A percentile compares a stretch with the other conserved stretches of the same genome.
Evolutionary conservation across 2,888 invertebrate species (phyloP).

Genomic region (Strigamia maritima): DNA sequence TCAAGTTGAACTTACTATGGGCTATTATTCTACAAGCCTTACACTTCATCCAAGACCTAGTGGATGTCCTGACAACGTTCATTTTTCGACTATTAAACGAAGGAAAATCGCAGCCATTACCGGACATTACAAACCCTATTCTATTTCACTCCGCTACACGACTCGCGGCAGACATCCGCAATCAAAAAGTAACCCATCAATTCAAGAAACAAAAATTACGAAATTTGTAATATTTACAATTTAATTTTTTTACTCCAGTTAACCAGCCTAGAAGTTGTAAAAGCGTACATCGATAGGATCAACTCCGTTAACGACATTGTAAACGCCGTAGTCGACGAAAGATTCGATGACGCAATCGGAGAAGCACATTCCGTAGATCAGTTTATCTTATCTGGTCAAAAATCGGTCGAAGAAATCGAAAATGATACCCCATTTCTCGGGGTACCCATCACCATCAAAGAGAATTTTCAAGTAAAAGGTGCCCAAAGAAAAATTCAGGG

Average conservation of each 20-base stretch:
- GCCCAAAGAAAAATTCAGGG: no score
- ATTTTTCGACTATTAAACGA: background rate
- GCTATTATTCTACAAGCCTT: background rate
- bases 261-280: slow-evolving; percentile 67
- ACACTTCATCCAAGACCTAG: background rate
- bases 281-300: slow-evolving; percentile 72
- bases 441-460: slow-evolving; percentile 52
- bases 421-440: slow-evolving; percentile 63
- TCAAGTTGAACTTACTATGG: background rate
- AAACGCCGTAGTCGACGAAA: slow-evolving; percentile 78
- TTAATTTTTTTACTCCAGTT: slow-evolving; percentile 56
- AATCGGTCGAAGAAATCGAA: slow-evolving; percentile 63
- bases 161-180: background rate
- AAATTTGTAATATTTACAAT: background rate
- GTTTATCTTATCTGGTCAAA: slow-evolving; percentile 60
- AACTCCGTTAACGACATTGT: slow-evolving; percentile 70
- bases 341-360: slow-evolving; percentile 71
- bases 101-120: background rate
- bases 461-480: slow-evolving; percentile 52
- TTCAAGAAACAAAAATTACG: background rate
- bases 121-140: background rate
- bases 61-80: background rate
- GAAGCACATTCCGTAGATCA: slow-evolving; percentile 74
- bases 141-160: background rate
- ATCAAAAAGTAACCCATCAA: background rate